Evolutionary conservation across 2,797 vertebrate species (phyloP).

Genomic region (Hippocampus kuda): DNA sequence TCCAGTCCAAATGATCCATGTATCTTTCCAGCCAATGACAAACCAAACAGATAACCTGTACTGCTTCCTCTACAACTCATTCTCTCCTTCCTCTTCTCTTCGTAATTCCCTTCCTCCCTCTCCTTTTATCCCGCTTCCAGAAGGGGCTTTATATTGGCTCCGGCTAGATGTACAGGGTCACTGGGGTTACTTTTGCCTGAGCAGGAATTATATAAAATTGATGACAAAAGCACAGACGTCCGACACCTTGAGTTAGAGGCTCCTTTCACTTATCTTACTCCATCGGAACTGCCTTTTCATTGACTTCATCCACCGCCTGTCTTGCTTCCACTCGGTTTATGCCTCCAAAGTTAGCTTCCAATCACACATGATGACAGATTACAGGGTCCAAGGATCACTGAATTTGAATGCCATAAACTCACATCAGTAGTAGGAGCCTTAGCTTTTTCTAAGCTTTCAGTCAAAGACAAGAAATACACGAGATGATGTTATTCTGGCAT

Average conservation of each 20-base stretch:
- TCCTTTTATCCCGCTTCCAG: not conserved
- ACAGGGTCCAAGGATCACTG: slow-evolving; percentile 60
- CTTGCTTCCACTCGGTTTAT: slow-evolving; percentile 34
- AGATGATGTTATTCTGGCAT: not conserved
- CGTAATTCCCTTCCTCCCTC: not conserved
- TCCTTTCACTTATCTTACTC: slow-evolving; percentile 44
- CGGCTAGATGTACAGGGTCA: slow-evolving; percentile 26
- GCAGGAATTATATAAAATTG: slow-evolving; percentile 52
- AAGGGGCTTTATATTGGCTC: slow-evolving; percentile 18
- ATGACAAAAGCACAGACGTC: slow-evolving; percentile 39
- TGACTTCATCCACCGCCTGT: slow-evolving; percentile 20
- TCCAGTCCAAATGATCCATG: slow-evolving; percentile 24
- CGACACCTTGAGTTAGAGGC: slow-evolving; percentile 27
- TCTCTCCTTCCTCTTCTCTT: slow-evolving; percentile 9
- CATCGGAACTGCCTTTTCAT: slow-evolving; percentile 27
- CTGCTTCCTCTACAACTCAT: slow-evolving; percentile 5
- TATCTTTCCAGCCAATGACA: slow-evolving; percentile 32
- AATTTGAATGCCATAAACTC: slow-evolving; percentile 28
- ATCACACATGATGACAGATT: slow-evolving; percentile 60
- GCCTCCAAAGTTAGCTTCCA: slow-evolving; percentile 41
- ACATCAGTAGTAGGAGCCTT: not conserved
- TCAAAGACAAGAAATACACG: not conserved
- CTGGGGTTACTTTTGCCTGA: slow-evolving; percentile 35
- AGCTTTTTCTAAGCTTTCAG: not conserved
- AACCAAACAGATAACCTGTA: slow-evolving; percentile 28